Percentiles rank a stretch among this genome's conserved stretches.
phyloP scores from a whole-genome alignment of 2,113 vertebrate species.

The Vidua macroura region DNA sequence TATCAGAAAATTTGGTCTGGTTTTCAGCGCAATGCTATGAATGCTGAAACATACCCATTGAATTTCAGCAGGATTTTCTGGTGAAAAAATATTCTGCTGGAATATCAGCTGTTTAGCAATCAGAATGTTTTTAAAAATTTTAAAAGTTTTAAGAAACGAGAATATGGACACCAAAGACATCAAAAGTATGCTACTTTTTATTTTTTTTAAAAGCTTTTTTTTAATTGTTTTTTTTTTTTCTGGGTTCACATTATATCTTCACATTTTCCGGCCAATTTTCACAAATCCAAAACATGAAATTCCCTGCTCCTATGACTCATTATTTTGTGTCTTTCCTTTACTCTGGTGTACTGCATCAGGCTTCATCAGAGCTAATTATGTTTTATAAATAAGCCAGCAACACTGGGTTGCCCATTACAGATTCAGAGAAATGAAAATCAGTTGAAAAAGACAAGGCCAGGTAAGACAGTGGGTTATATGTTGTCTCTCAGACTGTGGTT shows the following conservation, averaged over 20 bases:
- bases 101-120: not conserved
- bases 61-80: not conserved
- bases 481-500: not conserved
- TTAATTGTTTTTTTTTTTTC: not conserved
- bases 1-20: not conserved
- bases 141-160: no score
- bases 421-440: not conserved
- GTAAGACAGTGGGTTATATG: not conserved
- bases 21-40: not conserved
- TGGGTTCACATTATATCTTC: not conserved
- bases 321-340: not conserved
- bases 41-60: not conserved
- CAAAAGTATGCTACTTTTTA: not conserved
- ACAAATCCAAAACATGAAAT: not conserved
- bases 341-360: not conserved
- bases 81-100: not conserved
- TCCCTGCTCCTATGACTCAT: fast-evolving
- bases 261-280: not conserved
- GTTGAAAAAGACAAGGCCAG: not conserved
- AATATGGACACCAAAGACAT: not conserved
- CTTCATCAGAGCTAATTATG: not conserved
- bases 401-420: not conserved
- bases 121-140: not conserved
- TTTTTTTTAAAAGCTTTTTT: not conserved
- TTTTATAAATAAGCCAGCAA: not conserved